These are phyloP conservation scores for Pseudoatta argentina DNA, from an alignment of 1,140 invertebrate genomes.

Conservation along the genomic window DNA sequence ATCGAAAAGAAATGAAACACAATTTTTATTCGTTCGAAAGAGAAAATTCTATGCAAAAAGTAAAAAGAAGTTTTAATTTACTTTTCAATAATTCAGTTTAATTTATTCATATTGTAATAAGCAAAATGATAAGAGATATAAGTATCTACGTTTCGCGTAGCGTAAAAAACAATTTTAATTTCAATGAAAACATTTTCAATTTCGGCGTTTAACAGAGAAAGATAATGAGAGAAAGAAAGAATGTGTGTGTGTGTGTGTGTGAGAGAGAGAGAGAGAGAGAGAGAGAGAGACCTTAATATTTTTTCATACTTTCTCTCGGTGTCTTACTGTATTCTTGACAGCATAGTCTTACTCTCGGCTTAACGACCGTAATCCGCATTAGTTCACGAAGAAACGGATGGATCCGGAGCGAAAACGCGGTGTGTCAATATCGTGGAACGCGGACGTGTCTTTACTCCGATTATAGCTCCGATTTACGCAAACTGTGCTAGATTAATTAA, in stretches of 20 bases:
- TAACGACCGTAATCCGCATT: constrained; percentile 39
- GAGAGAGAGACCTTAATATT: constrained; percentile 26
- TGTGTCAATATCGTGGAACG: constrained; percentile 43
- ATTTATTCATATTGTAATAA: not conserved
- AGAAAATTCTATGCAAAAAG: not conserved
- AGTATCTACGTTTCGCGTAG: not conserved
- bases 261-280: not conserved
- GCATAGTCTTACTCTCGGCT: not conserved
- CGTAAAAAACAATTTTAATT: constrained; percentile 35
- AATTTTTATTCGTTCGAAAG: not conserved
- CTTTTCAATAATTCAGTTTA: not conserved
- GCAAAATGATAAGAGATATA: not conserved
- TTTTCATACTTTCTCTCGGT: constrained; percentile 60
- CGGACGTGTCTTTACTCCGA: not conserved
- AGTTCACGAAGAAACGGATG: constrained; percentile 10
- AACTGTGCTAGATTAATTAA: constrained; percentile 46
- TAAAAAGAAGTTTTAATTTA: not conserved
- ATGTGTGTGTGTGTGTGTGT: no score
- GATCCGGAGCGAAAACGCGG: constrained; percentile 5
- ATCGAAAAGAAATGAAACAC: not conserved
- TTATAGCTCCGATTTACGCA: not conserved
- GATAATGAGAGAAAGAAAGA: not conserved
- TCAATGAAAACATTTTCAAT: constrained; percentile 15
- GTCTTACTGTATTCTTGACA: not conserved
- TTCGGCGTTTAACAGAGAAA: constrained; percentile 8